Evolutionary conservation across 37 sponge, comb jelly and placozoan species (phyloP).

Genomic region (Theonella swinhoei): DNA sequence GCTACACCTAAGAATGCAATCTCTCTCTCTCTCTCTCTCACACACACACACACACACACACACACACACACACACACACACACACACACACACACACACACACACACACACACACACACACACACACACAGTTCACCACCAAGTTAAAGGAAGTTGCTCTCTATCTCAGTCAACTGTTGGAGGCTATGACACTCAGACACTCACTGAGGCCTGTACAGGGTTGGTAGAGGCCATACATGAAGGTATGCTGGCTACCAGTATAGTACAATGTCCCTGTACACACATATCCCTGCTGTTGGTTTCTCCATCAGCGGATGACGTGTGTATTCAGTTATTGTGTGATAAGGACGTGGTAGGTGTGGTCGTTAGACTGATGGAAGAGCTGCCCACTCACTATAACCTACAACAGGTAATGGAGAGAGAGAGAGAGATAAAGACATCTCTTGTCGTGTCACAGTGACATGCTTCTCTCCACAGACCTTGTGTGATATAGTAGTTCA

Average conservation of each 20-base stretch:
- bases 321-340: constrained; percentile 17
- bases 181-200: constrained; percentile 19
- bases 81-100: too few species aligned
- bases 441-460: too few species aligned
- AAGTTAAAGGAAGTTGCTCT: constrained; percentile 1
- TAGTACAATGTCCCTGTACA: too few species aligned
- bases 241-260: constrained; percentile 9
- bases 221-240: constrained; percentile 6
- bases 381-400: constrained; percentile 18
- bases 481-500: constrained; percentile 47
- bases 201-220: constrained; percentile 1
- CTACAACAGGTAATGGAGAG: constrained; percentile 26
- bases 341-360: constrained; percentile 33
- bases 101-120: too few species aligned
- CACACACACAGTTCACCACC: too few species aligned
- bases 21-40: too few species aligned
- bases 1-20: too few species aligned
- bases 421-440: too few species aligned
- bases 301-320: constrained; percentile 27
- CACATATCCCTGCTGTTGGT: not conserved
- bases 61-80: too few species aligned
- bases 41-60: too few species aligned
- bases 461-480: constrained; percentile 18
- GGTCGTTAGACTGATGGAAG: constrained; percentile 31
- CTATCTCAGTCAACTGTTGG: constrained; percentile 23